Evolutionary conservation across 1,140 invertebrate species (phyloP), one percentile per base, ranked within the genome.

Genomic region (Micrasema minimum): DNA sequence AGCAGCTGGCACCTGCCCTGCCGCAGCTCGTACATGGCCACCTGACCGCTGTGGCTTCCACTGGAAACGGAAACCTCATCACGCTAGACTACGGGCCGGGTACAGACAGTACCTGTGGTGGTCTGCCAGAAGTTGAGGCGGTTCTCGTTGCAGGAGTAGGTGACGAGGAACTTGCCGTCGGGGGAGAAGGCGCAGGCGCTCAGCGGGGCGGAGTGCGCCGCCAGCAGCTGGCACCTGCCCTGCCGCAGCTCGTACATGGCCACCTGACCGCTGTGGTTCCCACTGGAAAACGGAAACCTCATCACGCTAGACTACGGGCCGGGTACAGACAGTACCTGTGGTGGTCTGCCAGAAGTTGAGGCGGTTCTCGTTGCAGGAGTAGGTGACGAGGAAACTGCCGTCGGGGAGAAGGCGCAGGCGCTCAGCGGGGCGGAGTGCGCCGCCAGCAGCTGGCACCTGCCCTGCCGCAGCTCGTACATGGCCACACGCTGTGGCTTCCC

Each of bases 121-220:
- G 96, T 97, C 90, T 99, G 97, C 97, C 97, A 99, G 83, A 99
- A 99, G 69, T 92, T 96, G 26, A 99, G 88, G 77, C 96, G 92
- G 81, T 97, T 97, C 82, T 99, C 98, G n/a, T 89, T 84, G 74
- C 94, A 93, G 35, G 95, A 95, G 83, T 98, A 99, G 9, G 96
- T 97, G 7, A 96, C 96, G 50, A 99, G 87, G 80, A 93, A 97
- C 80, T 99, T 98, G 35, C 97, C 97, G 84, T n/a, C n/a, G 1
- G 96, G 95, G 73, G 96, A 97, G 85, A 99, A 99, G 35, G 95
- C 90, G 77, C 95, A 89, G 0, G 96, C 96, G 11, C 96, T 97
- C 3, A 99, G 92, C 2, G 96, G 87, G 16, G 91, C 87, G 51
- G 87, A 88, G 85, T 99, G 97, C 0, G 96, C 96, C 23, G 91